phyloP scores from a whole-genome alignment of 2,113 vertebrate species.

The Dermatemys mawii region DNA sequence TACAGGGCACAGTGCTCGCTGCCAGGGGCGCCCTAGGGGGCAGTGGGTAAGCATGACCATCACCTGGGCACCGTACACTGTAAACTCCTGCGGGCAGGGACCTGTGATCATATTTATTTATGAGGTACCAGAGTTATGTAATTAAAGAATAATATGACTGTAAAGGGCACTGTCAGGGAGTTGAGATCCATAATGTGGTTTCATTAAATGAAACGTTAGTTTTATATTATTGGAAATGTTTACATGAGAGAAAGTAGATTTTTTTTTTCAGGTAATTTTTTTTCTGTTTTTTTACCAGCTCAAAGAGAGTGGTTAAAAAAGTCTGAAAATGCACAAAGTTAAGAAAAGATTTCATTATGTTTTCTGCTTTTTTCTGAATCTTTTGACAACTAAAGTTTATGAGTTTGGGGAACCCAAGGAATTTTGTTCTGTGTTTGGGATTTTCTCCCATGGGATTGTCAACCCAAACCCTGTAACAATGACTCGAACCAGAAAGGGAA shows the following conservation, averaged over 20 bases:
- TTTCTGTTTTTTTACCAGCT: background rate
- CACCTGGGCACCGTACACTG: constrained; percentile 22
- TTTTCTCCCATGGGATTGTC: background rate
- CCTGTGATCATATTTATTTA: background rate
- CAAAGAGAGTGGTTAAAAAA: background rate
- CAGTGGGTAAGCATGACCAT: constrained; percentile 23
- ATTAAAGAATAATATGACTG: constrained; percentile 68
- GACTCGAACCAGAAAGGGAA: background rate
- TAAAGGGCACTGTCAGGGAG: constrained; percentile 37
- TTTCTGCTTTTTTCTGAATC: background rate
- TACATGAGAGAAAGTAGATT: too few relatives aligned
- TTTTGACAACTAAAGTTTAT: background rate
- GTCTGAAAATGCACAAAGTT: background rate
- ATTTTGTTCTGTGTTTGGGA: background rate
- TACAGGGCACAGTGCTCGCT: too few relatives aligned
- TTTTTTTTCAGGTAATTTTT: background rate
- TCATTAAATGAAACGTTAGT: constrained; percentile 42
- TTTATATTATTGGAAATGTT: too few relatives aligned
- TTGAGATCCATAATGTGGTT: constrained; percentile 32
- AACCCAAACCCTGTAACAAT: background rate
- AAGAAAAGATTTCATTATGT: background rate
- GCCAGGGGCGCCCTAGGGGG: too few relatives aligned
- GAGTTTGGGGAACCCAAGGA: fast-evolving
- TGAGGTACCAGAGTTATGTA: constrained; percentile 32
- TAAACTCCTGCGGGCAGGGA: constrained; percentile 29